Evolutionary conservation across 2,888 invertebrate species (phyloP).

Genomic region (Agriotes lineatus): DNA sequence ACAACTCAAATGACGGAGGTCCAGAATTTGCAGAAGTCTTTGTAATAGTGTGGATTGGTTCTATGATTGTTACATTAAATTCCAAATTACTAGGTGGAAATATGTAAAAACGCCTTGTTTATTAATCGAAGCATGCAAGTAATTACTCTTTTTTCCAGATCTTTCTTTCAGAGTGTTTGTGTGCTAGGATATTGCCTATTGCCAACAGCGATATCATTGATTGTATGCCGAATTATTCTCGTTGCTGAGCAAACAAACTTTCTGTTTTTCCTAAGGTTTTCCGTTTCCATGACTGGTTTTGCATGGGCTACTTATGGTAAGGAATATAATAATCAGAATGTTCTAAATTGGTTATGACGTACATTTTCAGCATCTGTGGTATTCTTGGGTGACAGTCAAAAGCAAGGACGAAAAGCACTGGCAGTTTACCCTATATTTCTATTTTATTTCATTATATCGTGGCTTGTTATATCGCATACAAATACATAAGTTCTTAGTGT

Average conservation of each 20-base stretch:
- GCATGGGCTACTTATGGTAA: conserved; percentile 97
- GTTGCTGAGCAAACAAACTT: conserved; percentile 77
- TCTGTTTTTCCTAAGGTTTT: conserved; percentile 85
- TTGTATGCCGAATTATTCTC: conserved; percentile 87
- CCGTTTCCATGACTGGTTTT: conserved; percentile 87
- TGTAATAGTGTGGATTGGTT: conserved; percentile 98
- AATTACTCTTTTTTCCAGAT: conserved; percentile 75
- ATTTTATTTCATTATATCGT: conserved; percentile 95
- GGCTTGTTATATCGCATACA: conserved; percentile 87
- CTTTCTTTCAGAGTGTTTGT: conserved; percentile 97
- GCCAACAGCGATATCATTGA: conserved; percentile 87
- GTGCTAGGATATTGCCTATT: conserved; percentile 97
- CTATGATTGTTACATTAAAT: conserved; percentile 95
- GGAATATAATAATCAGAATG: no score
- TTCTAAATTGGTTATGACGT: neutral
- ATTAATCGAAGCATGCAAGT: conserved; percentile 25
- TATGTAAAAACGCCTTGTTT: conserved; percentile 77
- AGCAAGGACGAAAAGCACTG: conserved; percentile 87
- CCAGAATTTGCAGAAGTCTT: conserved; percentile 98
- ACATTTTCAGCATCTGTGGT: conserved; percentile 86
- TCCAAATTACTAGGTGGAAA: conserved; percentile 96
- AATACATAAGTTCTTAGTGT: conserved; percentile 67
- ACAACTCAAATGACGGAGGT: conserved; percentile 85
- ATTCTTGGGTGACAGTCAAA: conserved; percentile 95
- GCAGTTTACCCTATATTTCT: conserved; percentile 97